Evolutionary conservation across 2,888 invertebrate species (phyloP).

Genomic region (Notocelia uddmanniana): DNA sequence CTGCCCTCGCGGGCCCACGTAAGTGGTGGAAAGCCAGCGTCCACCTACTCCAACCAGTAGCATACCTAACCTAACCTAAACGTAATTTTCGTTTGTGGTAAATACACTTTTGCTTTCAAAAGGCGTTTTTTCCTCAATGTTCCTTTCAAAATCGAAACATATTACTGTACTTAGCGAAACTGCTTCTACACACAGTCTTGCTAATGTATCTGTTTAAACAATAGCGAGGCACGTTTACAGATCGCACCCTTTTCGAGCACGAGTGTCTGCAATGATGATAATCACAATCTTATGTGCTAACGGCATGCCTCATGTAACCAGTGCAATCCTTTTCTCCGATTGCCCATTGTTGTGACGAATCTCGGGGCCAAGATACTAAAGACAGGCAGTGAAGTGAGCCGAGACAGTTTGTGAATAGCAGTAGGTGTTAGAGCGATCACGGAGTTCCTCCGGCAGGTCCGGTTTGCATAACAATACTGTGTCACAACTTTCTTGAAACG

Average conservation of each 20-base stretch:
- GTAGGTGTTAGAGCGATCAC: constrained; percentile 11
- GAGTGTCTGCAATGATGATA: not conserved
- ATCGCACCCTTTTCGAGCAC: constrained; percentile 11
- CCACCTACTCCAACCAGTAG: too few species aligned
- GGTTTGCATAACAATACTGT: constrained; percentile 76
- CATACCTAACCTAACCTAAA: too few species aligned
- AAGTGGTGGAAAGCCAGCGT: too few species aligned
- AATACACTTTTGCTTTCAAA: not conserved
- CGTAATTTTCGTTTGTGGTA: too few species aligned
- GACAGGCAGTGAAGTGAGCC: not conserved
- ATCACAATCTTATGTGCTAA: not conserved
- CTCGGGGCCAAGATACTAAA: not conserved
- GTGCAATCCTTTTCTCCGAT: not conserved
- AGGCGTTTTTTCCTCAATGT: not conserved
- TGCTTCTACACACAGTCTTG: not conserved
- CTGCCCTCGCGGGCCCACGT: too few species aligned
- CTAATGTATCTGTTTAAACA: not conserved
- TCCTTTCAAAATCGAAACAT: not conserved
- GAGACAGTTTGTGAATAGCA: not conserved
- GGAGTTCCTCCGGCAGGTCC: constrained; percentile 58
- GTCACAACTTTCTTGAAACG: constrained; percentile 68
- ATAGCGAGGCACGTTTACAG: not conserved
- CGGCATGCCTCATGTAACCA: not conserved
- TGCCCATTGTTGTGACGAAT: not conserved
- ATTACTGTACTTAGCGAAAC: not conserved